Evolutionary conservation across 1,140 invertebrate genomes (phyloP), one percentile per base, ranked within the genome.

Genomic region (Caenorhabditis latens): DNA sequence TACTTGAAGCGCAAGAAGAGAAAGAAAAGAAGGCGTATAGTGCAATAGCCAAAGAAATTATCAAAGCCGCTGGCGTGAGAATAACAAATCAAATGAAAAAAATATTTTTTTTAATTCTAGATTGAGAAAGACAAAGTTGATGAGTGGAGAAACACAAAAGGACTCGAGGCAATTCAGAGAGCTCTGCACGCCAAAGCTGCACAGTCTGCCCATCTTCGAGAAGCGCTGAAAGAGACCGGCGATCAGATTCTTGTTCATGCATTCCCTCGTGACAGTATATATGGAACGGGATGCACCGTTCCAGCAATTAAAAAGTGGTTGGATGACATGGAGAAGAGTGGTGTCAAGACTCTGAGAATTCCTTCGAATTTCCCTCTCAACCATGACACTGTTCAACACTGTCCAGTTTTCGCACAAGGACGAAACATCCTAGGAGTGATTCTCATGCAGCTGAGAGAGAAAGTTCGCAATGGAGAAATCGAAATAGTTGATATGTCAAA

Each of bases 381-480:
- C 11, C 63, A 75, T 19, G 84, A 89, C 46, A 91, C 86, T 40
- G 65, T 91, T 24, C 90, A 90, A 48, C 61, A 88, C 67, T 85
- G 89, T 32, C 90, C 90, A 21, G 71, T 57, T 58, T 63, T 90
- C 84, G 90, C 87, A 32, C 88, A 90, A 84, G 90, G 90, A 21
- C 58, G 90, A 7, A 90, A 90, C 87, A 67, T 90, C n/a, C 85
- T 90, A 4, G 90, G 90, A 43, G 90, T 85, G 6, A 91, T 90
- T 86, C 87, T 86, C 32, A 90, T 90, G 90, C 86, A 90, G 32
- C 79, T 90, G n/a, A 75, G 84, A 55, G 55, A 83, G 4, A 83
- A 79, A 21, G 40, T 86, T 19, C 19, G 46, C 57, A 58, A 63
- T 19, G 55, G 32, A 21, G 32, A 43, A 32, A 65, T 86, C 13